Conservation (phyloP, 2,888 invertebrate genomes). For the Eupithecia inturbata region DNA sequence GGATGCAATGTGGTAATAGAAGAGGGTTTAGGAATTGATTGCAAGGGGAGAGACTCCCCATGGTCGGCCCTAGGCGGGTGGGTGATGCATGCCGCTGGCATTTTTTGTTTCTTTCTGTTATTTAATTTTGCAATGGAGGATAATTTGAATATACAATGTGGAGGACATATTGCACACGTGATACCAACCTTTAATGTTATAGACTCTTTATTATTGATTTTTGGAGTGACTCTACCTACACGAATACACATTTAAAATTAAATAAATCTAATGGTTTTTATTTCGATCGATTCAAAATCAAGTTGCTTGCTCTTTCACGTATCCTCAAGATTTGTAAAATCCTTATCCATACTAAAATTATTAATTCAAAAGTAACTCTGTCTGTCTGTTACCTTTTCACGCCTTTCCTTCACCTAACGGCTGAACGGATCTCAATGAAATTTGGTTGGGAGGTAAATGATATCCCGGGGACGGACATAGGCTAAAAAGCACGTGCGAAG, state of each 20-base stretch:
- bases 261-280: background rate
- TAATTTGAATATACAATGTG: constrained; percentile 80
- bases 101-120: constrained; percentile 80
- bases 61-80: constrained; percentile 71
- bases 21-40: constrained; percentile 77
- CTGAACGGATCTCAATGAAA: too few relatives aligned
- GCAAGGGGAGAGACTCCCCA: constrained; percentile 78
- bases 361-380: too few relatives aligned
- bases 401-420: too few relatives aligned
- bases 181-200: background rate
- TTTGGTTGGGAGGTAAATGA: too few relatives aligned
- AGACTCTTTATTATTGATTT: background rate
- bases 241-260: background rate
- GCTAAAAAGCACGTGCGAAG: too few relatives aligned
- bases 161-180: constrained; percentile 63
- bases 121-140: constrained; percentile 82
- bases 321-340: background rate
- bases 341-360: too few relatives aligned
- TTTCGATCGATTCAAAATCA: too few relatives aligned
- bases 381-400: too few relatives aligned
- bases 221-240: background rate
- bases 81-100: constrained; percentile 67
- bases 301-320: too few relatives aligned
- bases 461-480: too few relatives aligned
- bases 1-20: constrained; percentile 62